Evolutionary conservation across 2,797 vertebrate species (phyloP).

Genomic region (Tokudaia tokunoshimensis): DNA sequence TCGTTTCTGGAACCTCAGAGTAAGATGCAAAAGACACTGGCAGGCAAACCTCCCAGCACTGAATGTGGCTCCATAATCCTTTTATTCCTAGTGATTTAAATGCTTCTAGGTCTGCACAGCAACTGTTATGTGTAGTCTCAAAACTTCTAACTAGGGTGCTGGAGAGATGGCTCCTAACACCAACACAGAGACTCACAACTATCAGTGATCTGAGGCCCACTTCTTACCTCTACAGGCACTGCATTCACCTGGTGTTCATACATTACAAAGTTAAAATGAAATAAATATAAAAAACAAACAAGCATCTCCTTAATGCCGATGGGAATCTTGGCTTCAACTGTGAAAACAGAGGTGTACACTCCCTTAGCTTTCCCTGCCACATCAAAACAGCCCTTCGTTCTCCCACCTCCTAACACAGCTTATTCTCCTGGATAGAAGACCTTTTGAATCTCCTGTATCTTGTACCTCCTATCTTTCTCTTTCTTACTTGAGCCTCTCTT

Average conservation of each 20-base stretch:
- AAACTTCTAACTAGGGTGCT: conserved; percentile 1
- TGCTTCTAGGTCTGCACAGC: background rate
- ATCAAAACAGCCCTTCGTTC: background rate
- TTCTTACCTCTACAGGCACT: background rate
- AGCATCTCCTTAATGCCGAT: background rate
- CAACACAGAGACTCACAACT: background rate
- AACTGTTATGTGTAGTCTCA: background rate
- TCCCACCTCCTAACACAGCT: background rate
- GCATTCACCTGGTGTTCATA: background rate
- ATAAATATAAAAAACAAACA: background rate
- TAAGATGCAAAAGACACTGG: conserved; percentile 1
- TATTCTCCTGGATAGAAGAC: background rate
- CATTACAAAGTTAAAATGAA: background rate
- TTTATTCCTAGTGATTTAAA: background rate
- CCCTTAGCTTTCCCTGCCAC: background rate
- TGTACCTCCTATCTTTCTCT: background rate
- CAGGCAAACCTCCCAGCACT: background rate
- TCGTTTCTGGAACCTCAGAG: background rate
- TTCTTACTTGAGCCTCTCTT: conserved; percentile 6
- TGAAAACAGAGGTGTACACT: conserved; percentile 16
- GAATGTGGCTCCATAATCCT: background rate
- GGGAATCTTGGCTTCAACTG: background rate
- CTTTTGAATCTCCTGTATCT: background rate
- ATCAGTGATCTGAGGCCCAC: background rate
- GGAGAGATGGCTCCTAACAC: background rate